Evolutionary conservation across 2,888 invertebrate genomes (phyloP), one percentile per base, ranked within the genome.

Genomic region (Amphipoea oculea): DNA sequence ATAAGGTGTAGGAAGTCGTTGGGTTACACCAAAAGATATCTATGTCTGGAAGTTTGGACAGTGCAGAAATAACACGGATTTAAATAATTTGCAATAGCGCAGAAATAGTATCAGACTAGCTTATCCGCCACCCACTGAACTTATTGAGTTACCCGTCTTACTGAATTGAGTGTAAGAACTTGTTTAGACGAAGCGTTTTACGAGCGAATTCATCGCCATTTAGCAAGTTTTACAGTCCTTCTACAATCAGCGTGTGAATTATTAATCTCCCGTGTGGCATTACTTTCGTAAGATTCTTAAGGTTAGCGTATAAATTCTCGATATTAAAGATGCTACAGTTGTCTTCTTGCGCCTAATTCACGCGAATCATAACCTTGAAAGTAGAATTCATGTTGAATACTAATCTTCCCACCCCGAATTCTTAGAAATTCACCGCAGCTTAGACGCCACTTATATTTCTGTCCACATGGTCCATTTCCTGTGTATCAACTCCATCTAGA

Each of bases 1-100:
- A 69, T 79, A 74, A 71, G 54, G 67, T 74, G 82, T 82, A 73
- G 78, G 85, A 78, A 85, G 81, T 66, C 12, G 54, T 75, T 40
- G 67, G 70, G 17, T 57, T 62, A 40, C 17, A 73, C 60, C 63
- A 62, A 76, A 74, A 63, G 66, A 82, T 84, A 81, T 74, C 48
- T 17, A 36, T 65, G 69, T 70, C 83, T 77, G 69, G 51, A 76
- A 72, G 40, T 85, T 78, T 66, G 68, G 68, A 40, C 72, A 42
- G 45, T 65, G 51, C 82, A 84, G 86, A 85, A 83, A 86, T 85
- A 86, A 70, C 75, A 70, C 36, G n/a, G n/a, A 83, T 85, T 83
- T 86, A 83, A 83, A 83, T 86, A 86, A 83, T 83, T 77, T 79
- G 86, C 77, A 78, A 75, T 75, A 73, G 60, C 48, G 67, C 73